These are phyloP conservation scores for Strigops habroptila DNA, from an alignment of 2,113 vertebrate species.

Conservation along the genomic window DNA sequence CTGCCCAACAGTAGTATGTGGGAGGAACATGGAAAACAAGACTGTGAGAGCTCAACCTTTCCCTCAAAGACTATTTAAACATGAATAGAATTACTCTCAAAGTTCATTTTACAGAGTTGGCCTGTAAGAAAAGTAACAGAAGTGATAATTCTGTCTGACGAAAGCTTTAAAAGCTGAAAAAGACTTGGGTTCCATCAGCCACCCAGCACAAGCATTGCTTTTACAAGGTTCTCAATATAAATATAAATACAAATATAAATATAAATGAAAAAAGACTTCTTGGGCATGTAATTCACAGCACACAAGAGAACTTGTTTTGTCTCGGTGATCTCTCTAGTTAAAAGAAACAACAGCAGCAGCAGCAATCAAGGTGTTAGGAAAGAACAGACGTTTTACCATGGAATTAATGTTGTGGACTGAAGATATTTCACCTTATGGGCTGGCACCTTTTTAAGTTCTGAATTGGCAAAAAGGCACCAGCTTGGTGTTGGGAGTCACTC, in stretches of 20 bases:
- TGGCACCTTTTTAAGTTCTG: constrained; percentile 34
- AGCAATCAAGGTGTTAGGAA: background rate
- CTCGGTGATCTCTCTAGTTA: background rate
- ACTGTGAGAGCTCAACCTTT: background rate
- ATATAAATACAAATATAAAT: background rate
- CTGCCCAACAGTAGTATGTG: background rate
- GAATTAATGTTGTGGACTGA: constrained; percentile 47
- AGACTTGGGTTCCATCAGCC: background rate
- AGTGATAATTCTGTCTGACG: background rate
- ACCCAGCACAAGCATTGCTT: background rate
- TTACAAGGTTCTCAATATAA: background rate
- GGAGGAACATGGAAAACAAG: background rate
- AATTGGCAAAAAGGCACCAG: constrained; percentile 46
- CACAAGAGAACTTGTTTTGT: background rate
- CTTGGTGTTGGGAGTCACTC: constrained; percentile 43
- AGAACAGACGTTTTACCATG: background rate
- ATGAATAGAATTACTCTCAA: background rate
- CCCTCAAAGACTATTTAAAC: background rate
- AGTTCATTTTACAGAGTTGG: background rate
- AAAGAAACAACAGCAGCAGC: background rate
- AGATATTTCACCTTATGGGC: constrained; percentile 49
- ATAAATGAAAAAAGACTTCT: background rate
- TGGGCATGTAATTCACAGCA: background rate
- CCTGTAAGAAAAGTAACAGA: background rate
- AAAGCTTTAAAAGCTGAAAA: constrained; percentile 1